Base-by-base conservation (phyloP, 2,113 vertebrate species). In the Chelonoidis abingdonii region DNA sequence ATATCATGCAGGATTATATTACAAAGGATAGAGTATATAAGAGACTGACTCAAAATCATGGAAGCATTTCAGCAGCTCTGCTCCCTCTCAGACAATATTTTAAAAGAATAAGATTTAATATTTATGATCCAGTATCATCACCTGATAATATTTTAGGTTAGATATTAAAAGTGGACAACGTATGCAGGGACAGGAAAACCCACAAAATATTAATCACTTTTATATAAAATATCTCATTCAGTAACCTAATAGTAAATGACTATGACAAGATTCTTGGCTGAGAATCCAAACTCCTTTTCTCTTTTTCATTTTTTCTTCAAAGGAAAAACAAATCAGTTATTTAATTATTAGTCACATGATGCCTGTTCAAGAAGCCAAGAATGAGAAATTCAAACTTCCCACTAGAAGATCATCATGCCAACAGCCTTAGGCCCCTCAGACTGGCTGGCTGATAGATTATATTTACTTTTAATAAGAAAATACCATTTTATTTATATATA, bases 81-180 rank as follows among this genome's bases (percentile, higher is more conserved):
- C 29, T 52, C 91, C n/a, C 35, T 87, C 79, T 87, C 38, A 29
- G 11, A 3, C 86, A 56, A 80, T 91, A n/a, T 62, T 94, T 76
- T 49, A 65, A 47, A 85, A 87, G 17, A 82, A 72, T 31, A 2
- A 6, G 35, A 2, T 79, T 19, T 44, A 82, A 69, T 84, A 72
- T 85, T 80, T 69, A 31, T 22, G 53, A 90, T 10, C 9, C 86
- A 59, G 7, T 84, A 5, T 87, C 92, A 84, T 93, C 62, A 79
- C 6, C 17, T 57, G 49, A 4, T 87, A 29, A 27, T 90, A 57
- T 69, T 72, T 87, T 78, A 88, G 72, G 9, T 1, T 19, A 62
- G 14, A 35, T 84, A 11, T 79, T 91, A 81, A 84, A 93, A 86
- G 47, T 88, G 69, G 52, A 38, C 1, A 10, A 1, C 49, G 9